Evolutionary conservation across 2,888 invertebrate species (phyloP), one percentile per base, ranked within the genome.

Genomic region (Drosophila leonis): DNA sequence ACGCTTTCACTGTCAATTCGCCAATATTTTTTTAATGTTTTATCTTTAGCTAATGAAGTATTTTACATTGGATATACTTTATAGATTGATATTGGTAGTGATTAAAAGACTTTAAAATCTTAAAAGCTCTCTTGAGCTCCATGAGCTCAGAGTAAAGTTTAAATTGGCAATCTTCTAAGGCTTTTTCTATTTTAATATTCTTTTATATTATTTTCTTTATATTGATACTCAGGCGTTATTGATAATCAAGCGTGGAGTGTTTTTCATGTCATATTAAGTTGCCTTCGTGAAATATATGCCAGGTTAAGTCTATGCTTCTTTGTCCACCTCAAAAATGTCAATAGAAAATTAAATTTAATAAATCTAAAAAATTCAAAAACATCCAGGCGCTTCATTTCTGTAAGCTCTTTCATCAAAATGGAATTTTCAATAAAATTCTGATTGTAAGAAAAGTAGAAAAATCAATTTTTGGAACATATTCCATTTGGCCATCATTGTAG

Each of bases 1-100:
- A 41, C 56, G 42, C 7, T 62, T 70, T 79, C 75, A 10, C 60
- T 15, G 9, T 4, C 18, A 60, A 27, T 55, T 65, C 55, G 41
- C 46, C 10, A 54, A 59, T 3, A 10, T 13, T 13, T 44, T 29
- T 20, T 10, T 42, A 44, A 41, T 4, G 1, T 27, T 46, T 9
- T 8, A 27, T 48, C 12, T 44, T 2, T n/a, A n/a, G 9, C 4
- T n/a, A 29, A 15, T 48, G 2, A 48, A 29, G 15, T 44, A 13
- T 35, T 35, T 13, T 42, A n/a, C 18, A 10, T 4, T 1, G 12
- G 10, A 24, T 5, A 24, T 27, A 4, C 2, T 18, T 9, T 41
- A 1, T 4, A 39, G 9, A n/a, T 41, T 9, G 0, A 3, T 9
- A 39, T 39, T 39, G 37, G 37, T 4, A 24, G 4, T 37, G 15